Percentiles rank a stretch among this genome's conserved stretches.
These are phyloP conservation scores for Melanerpes formicivorus DNA, from an alignment of 2,113 vertebrate species.

Conservation along the genomic window DNA sequence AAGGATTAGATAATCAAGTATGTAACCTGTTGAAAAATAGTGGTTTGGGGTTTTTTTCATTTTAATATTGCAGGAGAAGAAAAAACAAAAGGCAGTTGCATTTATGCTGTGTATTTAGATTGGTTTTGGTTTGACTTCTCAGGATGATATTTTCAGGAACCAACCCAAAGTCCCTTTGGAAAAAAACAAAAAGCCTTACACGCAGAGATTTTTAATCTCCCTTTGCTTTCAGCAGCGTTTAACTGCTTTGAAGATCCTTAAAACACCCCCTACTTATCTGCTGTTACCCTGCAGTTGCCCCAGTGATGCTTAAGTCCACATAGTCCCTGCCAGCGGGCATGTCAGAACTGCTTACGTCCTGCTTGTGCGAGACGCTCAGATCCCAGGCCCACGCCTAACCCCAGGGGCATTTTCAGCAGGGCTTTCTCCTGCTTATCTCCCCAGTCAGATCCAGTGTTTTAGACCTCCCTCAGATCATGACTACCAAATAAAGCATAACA, in stretches of 20 bases:
- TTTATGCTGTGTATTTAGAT: constrained; percentile 8
- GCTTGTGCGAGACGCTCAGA: background rate
- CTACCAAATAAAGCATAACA: background rate
- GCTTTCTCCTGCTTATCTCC: constrained; percentile 18
- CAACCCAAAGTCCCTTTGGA: background rate
- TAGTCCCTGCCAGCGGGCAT: constrained; percentile 34
- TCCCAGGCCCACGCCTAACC: constrained; percentile 17
- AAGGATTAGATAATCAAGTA: background rate
- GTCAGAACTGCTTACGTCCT: constrained; percentile 34
- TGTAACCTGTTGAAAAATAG: background rate
- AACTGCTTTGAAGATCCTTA: background rate
- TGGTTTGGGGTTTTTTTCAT: background rate
- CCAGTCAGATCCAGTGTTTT: background rate
- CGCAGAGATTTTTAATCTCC: background rate
- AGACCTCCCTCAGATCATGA: background rate
- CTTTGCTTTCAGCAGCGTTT: background rate
- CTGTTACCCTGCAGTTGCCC: constrained; percentile 25
- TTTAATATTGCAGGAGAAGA: background rate
- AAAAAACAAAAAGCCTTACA: background rate
- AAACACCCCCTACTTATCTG: background rate
- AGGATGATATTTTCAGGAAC: background rate
- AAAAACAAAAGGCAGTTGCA: background rate
- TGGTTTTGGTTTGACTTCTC: background rate
- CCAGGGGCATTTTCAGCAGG: constrained; percentile 22
- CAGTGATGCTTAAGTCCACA: background rate